phyloP scores from a whole-genome alignment of 2,888 invertebrate genomes.

The Brenthis daphne region DNA sequence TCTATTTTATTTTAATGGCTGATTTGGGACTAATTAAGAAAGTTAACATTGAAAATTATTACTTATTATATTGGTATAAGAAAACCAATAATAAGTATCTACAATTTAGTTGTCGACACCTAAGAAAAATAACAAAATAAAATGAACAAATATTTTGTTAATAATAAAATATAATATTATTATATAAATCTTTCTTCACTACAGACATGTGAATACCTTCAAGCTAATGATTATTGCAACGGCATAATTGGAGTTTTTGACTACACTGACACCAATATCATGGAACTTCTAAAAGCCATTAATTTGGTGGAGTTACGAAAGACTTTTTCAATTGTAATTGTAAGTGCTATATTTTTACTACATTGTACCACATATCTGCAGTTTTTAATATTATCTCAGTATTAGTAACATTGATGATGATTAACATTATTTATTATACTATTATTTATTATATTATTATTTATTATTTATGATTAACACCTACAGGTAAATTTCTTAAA shows the following conservation, averaged over 20 bases:
- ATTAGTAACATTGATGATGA: too few species aligned
- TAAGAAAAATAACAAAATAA: too few species aligned
- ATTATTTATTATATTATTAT: too few species aligned
- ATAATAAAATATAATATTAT: not conserved
- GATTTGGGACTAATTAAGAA: too few species aligned
- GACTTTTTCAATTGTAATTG: slow-evolving; percentile 29
- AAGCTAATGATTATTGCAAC: slow-evolving; percentile 48
- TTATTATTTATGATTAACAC: too few species aligned
- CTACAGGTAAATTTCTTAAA: too few species aligned
- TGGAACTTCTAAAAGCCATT: slow-evolving; percentile 34
- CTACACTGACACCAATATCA: slow-evolving; percentile 40
- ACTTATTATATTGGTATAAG: too few species aligned
- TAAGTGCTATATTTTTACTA: slow-evolving; percentile 16
- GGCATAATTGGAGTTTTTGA: slow-evolving; percentile 48
- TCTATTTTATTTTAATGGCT: not conserved
- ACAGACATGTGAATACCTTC: slow-evolving; percentile 48
- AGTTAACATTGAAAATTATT: too few species aligned
- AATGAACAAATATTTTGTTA: too few species aligned
- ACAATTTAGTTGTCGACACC: too few species aligned
- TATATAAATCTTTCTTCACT: slow-evolving; percentile 31
- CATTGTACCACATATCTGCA: slow-evolving; percentile 12
- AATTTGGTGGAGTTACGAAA: slow-evolving; percentile 38
- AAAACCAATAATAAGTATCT: too few species aligned
- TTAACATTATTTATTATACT: too few species aligned
- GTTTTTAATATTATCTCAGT: not conserved